Evolutionary conservation across 1,140 invertebrate species (phyloP).

Genomic region (Bombus confusus): DNA sequence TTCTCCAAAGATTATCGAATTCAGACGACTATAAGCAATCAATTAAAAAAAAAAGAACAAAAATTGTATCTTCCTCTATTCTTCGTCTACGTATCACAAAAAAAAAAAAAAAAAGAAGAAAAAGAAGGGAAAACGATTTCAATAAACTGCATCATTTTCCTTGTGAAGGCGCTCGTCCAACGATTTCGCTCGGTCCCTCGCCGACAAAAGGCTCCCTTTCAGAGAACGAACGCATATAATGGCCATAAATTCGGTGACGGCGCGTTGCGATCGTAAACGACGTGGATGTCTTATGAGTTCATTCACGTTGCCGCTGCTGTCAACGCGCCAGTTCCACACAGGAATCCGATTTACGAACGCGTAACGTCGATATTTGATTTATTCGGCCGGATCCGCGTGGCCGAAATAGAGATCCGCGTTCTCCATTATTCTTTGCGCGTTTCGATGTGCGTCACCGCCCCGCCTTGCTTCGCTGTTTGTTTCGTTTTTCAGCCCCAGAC

Average conservation of each 20-base stretch:
- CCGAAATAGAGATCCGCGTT: conserved; percentile 21
- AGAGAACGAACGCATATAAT: neutral
- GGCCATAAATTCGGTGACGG: neutral
- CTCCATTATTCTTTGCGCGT: conserved; percentile 30
- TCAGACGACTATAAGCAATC: no score
- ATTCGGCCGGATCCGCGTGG: conserved; percentile 7
- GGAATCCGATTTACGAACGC: conserved; percentile 39
- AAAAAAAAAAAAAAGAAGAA: no score
- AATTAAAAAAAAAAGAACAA: no score
- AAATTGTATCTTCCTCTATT: no score
- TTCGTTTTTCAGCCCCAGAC: conserved; percentile 10
- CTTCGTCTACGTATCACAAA: no score
- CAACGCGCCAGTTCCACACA: conserved; percentile 24
- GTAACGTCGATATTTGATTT: conserved; percentile 49
- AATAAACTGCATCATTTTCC: neutral
- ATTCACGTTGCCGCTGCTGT: conserved; percentile 19
- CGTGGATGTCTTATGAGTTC: conserved; percentile 35
- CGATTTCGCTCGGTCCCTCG: neutral
- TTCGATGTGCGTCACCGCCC: conserved; percentile 24
- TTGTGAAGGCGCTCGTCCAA: neutral
- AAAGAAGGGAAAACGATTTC: neutral
- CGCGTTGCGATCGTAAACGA: neutral
- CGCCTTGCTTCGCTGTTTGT: conserved; percentile 4
- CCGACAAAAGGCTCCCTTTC: neutral
- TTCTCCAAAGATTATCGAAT: no score